These are phyloP conservation scores for Sciurus vulgaris DNA, from an alignment of 2,797 vertebrate genomes.

Conservation along the genomic window DNA sequence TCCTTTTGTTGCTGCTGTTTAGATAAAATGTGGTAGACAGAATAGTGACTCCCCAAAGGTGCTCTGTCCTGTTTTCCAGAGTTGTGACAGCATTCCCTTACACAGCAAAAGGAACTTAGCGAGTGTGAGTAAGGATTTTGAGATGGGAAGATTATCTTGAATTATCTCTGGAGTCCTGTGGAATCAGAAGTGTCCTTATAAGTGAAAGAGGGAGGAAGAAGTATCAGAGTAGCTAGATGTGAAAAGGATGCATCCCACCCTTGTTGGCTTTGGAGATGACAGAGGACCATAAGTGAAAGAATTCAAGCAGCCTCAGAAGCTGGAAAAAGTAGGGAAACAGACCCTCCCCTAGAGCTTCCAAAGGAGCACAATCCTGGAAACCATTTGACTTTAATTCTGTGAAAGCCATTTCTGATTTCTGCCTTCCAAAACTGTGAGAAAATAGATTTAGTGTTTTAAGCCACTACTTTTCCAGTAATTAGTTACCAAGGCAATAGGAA, in stretches of 20 bases:
- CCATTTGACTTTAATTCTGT: not conserved
- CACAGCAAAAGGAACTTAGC: not conserved
- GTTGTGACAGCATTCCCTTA: not conserved
- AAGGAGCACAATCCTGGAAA: not conserved
- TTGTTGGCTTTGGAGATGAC: slow-evolving; percentile 38
- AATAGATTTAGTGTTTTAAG: slow-evolving; percentile 44
- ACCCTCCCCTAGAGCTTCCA: not conserved
- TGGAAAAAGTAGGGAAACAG: slow-evolving; percentile 1
- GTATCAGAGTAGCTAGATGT: not conserved
- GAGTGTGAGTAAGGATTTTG: not conserved
- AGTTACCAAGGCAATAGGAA: slow-evolving; percentile 15
- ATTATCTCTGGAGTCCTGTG: not conserved
- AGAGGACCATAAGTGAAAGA: not conserved
- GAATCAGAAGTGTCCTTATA: not conserved
- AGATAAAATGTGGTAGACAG: not conserved
- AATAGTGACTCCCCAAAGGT: not conserved
- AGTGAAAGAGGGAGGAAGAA: slow-evolving; percentile 4
- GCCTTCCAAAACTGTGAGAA: slow-evolving; percentile 5
- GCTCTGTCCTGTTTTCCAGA: not conserved
- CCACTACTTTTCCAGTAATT: not conserved
- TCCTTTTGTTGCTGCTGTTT: not conserved
- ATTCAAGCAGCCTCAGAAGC: not conserved
- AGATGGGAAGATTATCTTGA: not conserved
- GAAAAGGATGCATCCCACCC: not conserved
- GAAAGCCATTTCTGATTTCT: slow-evolving; percentile 24